These are phyloP conservation scores for Amphipyra tragopoginis DNA, from an alignment of 2,888 invertebrate genomes.

Conservation along the genomic window DNA sequence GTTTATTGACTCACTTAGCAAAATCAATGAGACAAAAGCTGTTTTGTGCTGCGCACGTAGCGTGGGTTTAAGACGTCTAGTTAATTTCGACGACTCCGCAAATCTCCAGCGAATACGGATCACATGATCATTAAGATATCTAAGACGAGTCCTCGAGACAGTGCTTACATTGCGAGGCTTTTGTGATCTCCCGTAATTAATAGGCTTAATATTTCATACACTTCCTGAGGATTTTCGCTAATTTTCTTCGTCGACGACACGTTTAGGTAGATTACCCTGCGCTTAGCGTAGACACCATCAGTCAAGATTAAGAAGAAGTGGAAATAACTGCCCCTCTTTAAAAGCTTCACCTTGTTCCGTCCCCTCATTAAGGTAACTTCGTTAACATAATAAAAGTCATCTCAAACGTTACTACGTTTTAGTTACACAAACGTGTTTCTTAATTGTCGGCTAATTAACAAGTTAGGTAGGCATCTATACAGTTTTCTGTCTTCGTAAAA, in stretches of 20 bases:
- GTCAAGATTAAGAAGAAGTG: constrained; percentile 73
- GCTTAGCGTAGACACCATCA: constrained; percentile 68
- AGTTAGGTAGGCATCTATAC: background rate
- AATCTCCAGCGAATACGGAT: constrained; percentile 74
- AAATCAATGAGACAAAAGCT: constrained; percentile 48
- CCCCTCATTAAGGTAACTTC: constrained; percentile 68
- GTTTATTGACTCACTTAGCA: constrained; percentile 51
- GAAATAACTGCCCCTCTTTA: constrained; percentile 67
- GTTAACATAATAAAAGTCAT: constrained; percentile 69
- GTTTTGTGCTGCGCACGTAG: constrained; percentile 21
- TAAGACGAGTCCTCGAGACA: constrained; percentile 67
- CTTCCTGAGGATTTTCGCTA: constrained; percentile 77
- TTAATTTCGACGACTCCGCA: constrained; percentile 67
- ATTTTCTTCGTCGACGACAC: constrained; percentile 69
- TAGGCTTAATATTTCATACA: constrained; percentile 84
- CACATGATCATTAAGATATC: constrained; percentile 81
- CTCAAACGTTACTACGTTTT: constrained; percentile 58
- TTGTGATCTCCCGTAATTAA: constrained; percentile 82
- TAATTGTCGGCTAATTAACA: constrained; percentile 38
- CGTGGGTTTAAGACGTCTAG: constrained; percentile 31
- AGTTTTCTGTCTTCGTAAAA: constrained; percentile 6
- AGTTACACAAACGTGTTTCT: constrained; percentile 51
- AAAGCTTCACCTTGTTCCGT: constrained; percentile 70
- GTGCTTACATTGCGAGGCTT: constrained; percentile 74
- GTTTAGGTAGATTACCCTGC: constrained; percentile 69